These are phyloP conservation scores for Phyllotreta cruciferae DNA, from an alignment of 2,888 invertebrate species.

Conservation along the genomic window DNA sequence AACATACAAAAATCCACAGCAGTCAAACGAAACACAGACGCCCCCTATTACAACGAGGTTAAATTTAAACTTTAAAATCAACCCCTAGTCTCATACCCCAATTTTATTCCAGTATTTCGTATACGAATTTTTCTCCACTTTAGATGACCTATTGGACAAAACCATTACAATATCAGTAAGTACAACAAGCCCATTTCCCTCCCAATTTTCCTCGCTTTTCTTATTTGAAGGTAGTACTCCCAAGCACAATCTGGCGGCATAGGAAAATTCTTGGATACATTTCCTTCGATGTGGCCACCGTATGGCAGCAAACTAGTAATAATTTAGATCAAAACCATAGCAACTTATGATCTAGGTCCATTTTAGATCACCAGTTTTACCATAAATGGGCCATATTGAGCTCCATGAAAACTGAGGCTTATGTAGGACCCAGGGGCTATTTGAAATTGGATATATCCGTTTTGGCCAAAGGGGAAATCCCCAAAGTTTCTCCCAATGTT, in stretches of 20 bases:
- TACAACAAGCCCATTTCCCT: background rate
- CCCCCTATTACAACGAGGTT: conserved; percentile 76
- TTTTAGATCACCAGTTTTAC: conserved; percentile 77
- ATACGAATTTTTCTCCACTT: conserved; percentile 68
- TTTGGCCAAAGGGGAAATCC: conserved; percentile 71
- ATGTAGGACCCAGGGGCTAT: conserved; percentile 72
- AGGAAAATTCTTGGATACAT: conserved; percentile 67
- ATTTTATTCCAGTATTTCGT: conserved; percentile 68
- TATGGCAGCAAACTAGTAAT: conserved; percentile 75
- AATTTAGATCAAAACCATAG: background rate
- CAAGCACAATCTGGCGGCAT: conserved; percentile 57
- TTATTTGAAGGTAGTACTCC: conserved; percentile 54
- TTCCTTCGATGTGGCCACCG: conserved; percentile 70
- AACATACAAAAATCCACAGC: conserved; percentile 68
- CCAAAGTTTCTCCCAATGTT: conserved; percentile 64
- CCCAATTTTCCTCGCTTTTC: background rate
- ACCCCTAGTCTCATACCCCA: background rate
- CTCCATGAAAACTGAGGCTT: conserved; percentile 63
- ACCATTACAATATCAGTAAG: conserved; percentile 68
- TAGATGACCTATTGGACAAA: conserved; percentile 66
- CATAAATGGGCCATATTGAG: conserved; percentile 87
- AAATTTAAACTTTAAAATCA: background rate
- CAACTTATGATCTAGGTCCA: background rate
- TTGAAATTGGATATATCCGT: conserved; percentile 83
- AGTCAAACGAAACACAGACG: conserved; percentile 66